Base-by-base conservation (phyloP, 2,797 vertebrate genomes). In the Alosa sapidissima region DNA sequence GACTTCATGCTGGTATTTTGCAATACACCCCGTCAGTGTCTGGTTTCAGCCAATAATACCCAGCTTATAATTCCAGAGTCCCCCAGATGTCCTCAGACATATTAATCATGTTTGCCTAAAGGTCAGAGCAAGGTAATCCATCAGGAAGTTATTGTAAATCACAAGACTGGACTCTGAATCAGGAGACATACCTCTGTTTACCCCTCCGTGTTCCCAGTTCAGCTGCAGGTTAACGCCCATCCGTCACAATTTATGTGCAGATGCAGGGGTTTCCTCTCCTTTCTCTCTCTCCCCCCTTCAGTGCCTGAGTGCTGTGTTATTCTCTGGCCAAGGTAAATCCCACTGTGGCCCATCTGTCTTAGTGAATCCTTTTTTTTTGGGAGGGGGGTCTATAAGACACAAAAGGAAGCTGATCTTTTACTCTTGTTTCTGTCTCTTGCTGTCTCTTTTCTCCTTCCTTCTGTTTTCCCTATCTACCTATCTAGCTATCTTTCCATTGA, bases 51-150 rank as follows among this genome's bases (percentile, higher is more conserved):
- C 91, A 90, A 92, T 94, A 95, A 96, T 93, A 91, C 94, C 93
- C 93, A 93, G 94, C 94, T 96, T 93, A 96, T 96, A 96, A 97
- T 95, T 97, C 95, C 91, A 89, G 91, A 88, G 94, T 96, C 96
- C 95, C 94, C 94, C 97, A 98, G 96, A 97, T 97, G 97, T 96
- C 95, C 97, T 95, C 94, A 95, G 97, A 97, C 96, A 96, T 97
- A 96, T 97, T 97, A 97, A 98, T 97, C 96, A 96, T 95, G 93
- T 95, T 92, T 93, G 94, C 94, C 94, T 92, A 92, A 91, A 95
- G 96, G 96, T 96, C 96, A 95, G 91, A 94, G 91, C 90, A 96
- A 96, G 95, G 97, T 97, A 97, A 98, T 98, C 96, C 94, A 96
- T 98, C 97, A 97, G 92, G 91, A 91, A 81, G 83, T 94, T 90